A percentile compares a stretch with the other conserved stretches of the same genome.
These are phyloP conservation scores for Rhyacophila brunnea DNA, from an alignment of 1,140 invertebrate genomes.

Conservation along the genomic window DNA sequence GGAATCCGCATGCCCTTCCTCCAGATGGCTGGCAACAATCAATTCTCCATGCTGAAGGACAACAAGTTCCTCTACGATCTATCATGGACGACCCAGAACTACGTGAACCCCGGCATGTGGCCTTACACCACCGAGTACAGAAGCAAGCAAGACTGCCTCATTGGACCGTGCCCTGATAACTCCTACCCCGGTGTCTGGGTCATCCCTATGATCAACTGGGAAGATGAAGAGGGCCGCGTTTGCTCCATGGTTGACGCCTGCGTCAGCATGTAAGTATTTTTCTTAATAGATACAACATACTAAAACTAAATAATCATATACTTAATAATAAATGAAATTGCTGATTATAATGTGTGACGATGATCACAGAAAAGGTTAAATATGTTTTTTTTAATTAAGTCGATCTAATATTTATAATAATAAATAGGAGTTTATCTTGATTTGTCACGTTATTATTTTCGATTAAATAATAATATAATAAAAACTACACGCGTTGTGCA, in stretches of 20 bases:
- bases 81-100: conserved; percentile 60
- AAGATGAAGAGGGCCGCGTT: conserved; percentile 48
- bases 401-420: too few species aligned
- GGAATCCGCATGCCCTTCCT: conserved; percentile 68
- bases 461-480: too few species aligned
- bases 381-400: too few species aligned
- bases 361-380: too few species aligned
- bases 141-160: conserved; percentile 62
- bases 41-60: conserved; percentile 52
- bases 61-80: conserved; percentile 61
- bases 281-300: too few species aligned
- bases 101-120: conserved; percentile 61
- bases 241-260: conserved; percentile 69
- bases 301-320: too few species aligned
- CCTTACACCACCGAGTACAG: conserved; percentile 70
- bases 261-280: conserved; percentile 45
- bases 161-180: conserved; percentile 62
- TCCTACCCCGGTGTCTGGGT: conserved; percentile 64
- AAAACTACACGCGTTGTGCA: too few species aligned
- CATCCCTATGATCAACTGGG: conserved; percentile 63
- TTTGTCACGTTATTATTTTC: too few species aligned
- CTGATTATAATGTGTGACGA: too few species aligned
- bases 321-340: too few species aligned
- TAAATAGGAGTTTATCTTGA: too few species aligned
- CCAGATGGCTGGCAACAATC: conserved; percentile 62